Conservation (phyloP, 1,140 invertebrate genomes). For the Pentalonia nigronervosa region DNA sequence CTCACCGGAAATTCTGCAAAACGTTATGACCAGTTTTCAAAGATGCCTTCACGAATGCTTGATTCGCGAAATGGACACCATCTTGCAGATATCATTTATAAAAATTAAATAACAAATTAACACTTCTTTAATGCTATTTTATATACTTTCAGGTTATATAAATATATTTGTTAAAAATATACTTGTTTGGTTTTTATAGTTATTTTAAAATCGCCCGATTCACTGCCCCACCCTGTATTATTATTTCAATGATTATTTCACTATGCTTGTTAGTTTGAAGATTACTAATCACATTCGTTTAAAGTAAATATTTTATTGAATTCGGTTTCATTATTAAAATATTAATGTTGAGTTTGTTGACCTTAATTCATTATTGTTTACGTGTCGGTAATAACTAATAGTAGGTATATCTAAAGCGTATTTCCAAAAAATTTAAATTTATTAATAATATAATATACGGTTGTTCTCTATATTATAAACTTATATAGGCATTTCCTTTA, state of each 20-base stretch:
- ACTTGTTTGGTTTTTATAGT: too few species aligned
- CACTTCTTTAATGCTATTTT: too few species aligned
- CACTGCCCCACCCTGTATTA: too few species aligned
- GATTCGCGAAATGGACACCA: too few species aligned
- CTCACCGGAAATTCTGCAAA: too few species aligned
- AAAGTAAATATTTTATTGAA: not conserved
- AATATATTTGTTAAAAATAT: too few species aligned
- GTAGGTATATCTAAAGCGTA: not conserved
- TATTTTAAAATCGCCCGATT: too few species aligned
- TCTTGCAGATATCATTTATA: too few species aligned
- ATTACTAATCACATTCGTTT: not conserved
- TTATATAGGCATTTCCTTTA: not conserved
- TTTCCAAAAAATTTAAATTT: not conserved
- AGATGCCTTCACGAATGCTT: too few species aligned
- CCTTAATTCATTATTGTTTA: constrained; percentile 14
- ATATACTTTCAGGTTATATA: too few species aligned
- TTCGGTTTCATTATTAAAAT: not conserved
- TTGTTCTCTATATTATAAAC: not conserved
- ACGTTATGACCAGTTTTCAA: too few species aligned
- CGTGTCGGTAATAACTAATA: not conserved
- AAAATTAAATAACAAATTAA: too few species aligned
- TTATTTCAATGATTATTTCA: not conserved
- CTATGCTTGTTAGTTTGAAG: not conserved
- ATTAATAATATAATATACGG: not conserved
- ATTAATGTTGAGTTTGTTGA: not conserved